These are phyloP conservation scores for Pomatostomus ruficeps DNA, from an alignment of 2,113 vertebrate species.

Conservation along the genomic window DNA sequence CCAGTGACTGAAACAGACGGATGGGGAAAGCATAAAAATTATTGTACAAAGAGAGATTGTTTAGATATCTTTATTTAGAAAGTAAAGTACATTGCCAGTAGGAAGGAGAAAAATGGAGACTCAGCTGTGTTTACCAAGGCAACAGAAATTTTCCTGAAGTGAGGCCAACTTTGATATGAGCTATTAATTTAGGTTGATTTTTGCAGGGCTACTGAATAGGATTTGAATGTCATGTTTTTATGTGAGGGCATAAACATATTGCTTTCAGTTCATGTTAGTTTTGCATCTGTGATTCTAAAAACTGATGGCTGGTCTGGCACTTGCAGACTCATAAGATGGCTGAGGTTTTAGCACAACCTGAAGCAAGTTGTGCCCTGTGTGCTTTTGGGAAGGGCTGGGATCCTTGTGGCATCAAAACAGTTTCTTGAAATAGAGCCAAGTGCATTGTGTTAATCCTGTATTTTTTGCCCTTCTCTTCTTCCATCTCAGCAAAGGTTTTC, in stretches of 20 bases:
- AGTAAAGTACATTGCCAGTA: background rate
- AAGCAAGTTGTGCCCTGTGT: background rate
- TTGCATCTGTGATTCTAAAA: background rate
- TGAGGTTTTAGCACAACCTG: background rate
- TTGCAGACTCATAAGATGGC: background rate
- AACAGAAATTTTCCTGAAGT: constrained; percentile 49
- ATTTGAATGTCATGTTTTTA: background rate
- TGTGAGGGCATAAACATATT: background rate
- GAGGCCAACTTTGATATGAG: constrained; percentile 25
- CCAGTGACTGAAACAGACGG: background rate
- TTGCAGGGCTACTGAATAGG: background rate
- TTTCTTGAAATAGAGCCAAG: background rate
- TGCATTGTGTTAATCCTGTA: background rate
- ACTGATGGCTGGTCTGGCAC: background rate
- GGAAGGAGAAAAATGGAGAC: constrained; percentile 34
- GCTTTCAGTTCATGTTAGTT: background rate
- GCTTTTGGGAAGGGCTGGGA: background rate
- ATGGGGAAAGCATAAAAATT: constrained; percentile 10
- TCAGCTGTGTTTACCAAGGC: constrained; percentile 60
- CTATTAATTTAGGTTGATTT: constrained; percentile 26
- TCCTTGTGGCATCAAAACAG: background rate
- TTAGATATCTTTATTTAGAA: constrained; percentile 54
- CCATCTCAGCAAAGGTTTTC: background rate
- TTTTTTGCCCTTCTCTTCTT: background rate
- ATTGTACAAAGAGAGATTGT: constrained; percentile 29